Conservation (phyloP, 2,797 vertebrate species). For the Enteromius viviparus region DNA sequence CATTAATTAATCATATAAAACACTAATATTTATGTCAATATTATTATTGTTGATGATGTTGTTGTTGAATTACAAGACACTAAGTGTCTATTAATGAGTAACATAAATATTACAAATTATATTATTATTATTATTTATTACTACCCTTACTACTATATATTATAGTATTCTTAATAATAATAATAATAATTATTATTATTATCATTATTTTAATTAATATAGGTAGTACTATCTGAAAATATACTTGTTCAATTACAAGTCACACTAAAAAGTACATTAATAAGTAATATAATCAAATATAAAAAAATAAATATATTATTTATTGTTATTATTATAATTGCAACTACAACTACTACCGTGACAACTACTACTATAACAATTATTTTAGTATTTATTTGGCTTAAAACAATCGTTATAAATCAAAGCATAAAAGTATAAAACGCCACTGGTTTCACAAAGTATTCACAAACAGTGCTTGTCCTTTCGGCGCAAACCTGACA, state of each 20-base stretch:
- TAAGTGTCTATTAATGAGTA: background rate
- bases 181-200: too few relatives aligned
- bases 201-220: too few relatives aligned
- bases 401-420: background rate
- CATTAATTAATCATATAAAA: too few relatives aligned
- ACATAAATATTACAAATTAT: background rate
- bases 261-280: background rate
- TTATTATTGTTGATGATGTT: too few relatives aligned
- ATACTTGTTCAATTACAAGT: background rate
- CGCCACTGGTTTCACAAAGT: background rate
- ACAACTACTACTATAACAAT: background rate
- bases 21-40: too few relatives aligned
- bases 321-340: background rate
- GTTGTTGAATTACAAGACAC: too few relatives aligned
- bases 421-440: background rate
- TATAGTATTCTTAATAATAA: too few relatives aligned
- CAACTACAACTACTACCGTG: background rate
- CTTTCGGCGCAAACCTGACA: slow-evolving; percentile 1
- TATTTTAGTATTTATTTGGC: background rate
- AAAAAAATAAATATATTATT: background rate
- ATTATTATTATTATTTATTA: too few relatives aligned
- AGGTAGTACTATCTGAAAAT: background rate
- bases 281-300: background rate
- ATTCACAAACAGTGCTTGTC: background rate
- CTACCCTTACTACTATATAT: too few relatives aligned